phyloP scores from a whole-genome alignment of 2,113 vertebrate species.

The Ancistrus triradiatus region DNA sequence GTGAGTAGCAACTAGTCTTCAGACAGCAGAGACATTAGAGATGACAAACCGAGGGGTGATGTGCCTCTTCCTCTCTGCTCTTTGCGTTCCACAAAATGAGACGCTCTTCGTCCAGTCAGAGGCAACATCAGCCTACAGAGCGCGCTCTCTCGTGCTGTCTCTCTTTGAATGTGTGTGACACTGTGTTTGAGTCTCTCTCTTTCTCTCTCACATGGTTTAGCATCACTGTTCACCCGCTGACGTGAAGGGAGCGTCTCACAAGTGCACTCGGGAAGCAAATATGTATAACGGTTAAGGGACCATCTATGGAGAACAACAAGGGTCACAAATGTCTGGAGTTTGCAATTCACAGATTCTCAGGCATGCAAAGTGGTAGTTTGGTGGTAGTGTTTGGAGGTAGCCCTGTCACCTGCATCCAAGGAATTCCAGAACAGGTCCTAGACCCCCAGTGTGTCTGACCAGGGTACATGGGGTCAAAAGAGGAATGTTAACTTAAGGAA shows the following conservation, averaged over 20 bases:
- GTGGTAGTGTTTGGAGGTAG: too few species aligned
- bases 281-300: slow-evolving; percentile 11
- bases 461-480: too few species aligned
- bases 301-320: too few species aligned
- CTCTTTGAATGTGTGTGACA: slow-evolving; percentile 25
- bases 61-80: not conserved
- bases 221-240: slow-evolving; percentile 52
- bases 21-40: not conserved
- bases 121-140: not conserved
- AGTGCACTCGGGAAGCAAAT: slow-evolving; percentile 19
- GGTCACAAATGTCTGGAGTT: too few species aligned
- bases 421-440: too few species aligned
- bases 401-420: too few species aligned
- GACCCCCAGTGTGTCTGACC: too few species aligned
- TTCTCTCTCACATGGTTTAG: slow-evolving; percentile 23
- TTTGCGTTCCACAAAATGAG: slow-evolving; percentile 16
- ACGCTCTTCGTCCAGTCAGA: slow-evolving; percentile 25
- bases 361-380: too few species aligned
- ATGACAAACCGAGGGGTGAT: slow-evolving; percentile 3
- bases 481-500: too few species aligned
- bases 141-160: slow-evolving; percentile 51
- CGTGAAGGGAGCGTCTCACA: slow-evolving; percentile 57
- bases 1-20: not conserved
- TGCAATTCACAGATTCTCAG: too few species aligned
- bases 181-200: slow-evolving; percentile 38